Evolutionary conservation across 2,797 vertebrate species (phyloP).

Genomic region (Sebastiscus albofasciatus): DNA sequence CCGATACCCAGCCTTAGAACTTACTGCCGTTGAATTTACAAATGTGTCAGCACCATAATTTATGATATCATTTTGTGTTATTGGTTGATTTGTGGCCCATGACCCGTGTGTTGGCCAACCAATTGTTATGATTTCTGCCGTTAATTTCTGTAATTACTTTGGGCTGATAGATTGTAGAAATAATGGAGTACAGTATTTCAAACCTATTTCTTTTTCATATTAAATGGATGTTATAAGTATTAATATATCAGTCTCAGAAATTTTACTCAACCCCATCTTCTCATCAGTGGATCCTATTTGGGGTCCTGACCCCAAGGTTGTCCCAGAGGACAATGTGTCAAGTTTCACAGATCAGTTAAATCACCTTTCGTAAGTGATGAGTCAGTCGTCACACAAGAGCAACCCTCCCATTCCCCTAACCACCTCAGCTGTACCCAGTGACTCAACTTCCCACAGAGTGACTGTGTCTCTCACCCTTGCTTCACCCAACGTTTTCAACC

Average conservation of each 20-base stretch:
- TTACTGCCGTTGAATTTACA: neutral
- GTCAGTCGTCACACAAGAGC: constrained; percentile 10
- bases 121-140: neutral
- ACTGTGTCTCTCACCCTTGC: constrained; percentile 74
- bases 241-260: neutral
- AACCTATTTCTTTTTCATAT: neutral
- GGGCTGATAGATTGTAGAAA: neutral
- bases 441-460: constrained; percentile 50
- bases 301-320: neutral
- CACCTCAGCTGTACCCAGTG: constrained; percentile 43
- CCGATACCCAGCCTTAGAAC: no score
- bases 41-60: neutral
- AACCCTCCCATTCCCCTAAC: neutral
- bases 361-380: constrained; percentile 32
- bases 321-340: neutral
- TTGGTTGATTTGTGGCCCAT: neutral
- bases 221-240: neutral
- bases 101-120: neutral
- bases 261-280: neutral
- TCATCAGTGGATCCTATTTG: neutral
- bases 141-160: neutral
- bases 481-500: constrained; percentile 75
- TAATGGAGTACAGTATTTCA: neutral
- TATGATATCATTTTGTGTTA: neutral
- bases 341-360: neutral